Percentiles rank a stretch among this genome's conserved stretches.
Evolutionary conservation across 2,113 vertebrate genomes (phyloP).

Genomic region (Amblyornis subalaris): DNA sequence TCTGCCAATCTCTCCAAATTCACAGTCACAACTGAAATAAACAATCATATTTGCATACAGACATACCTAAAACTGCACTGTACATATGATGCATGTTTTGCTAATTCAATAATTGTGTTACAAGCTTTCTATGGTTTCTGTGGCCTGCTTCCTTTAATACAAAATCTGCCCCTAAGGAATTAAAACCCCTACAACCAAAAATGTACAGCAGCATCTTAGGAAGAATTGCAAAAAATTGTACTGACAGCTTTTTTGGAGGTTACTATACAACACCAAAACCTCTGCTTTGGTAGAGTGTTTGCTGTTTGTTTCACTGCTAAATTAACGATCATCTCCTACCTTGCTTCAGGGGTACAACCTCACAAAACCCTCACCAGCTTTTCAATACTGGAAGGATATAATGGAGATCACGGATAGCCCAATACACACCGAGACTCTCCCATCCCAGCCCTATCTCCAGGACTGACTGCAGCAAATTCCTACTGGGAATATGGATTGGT

Average conservation of each 20-base stretch:
- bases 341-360: not conserved
- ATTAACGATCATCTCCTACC: not conserved
- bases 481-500: not conserved
- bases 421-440: not conserved
- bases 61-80: not conserved
- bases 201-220: not conserved
- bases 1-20: not conserved
- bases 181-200: not conserved
- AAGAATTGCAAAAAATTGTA: not conserved
- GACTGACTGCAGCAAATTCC: not conserved
- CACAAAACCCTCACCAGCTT: not conserved
- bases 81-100: not conserved
- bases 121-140: not conserved
- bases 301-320: not conserved
- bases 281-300: not conserved
- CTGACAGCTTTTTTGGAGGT: not conserved
- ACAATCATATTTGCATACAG: not conserved
- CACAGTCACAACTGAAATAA: not conserved
- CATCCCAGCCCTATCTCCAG: not conserved
- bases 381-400: not conserved
- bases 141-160: not conserved
- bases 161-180: not conserved
- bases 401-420: not conserved
- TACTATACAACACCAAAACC: not conserved
- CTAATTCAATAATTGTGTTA: not conserved